These are phyloP conservation scores for Oncorhynchus mykiss DNA, from an alignment of 2,113 vertebrate species.

Conservation along the genomic window DNA sequence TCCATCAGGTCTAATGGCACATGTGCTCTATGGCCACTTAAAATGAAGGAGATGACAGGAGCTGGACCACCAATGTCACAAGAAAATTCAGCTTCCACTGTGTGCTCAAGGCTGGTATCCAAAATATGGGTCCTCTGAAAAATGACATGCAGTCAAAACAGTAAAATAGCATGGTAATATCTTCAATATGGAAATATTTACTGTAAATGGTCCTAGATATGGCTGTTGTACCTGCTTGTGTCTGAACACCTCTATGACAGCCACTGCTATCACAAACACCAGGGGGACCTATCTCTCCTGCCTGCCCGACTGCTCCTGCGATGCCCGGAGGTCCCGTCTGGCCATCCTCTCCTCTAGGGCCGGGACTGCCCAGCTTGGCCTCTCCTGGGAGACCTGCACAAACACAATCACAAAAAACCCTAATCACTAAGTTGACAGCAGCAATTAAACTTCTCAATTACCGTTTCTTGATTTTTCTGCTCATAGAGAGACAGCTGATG, in stretches of 20 bases:
- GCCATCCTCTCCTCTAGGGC: constrained; percentile 75
- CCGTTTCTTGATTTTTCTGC: background rate
- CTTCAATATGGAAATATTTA: too few species aligned
- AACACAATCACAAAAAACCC: background rate
- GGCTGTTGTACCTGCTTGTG: constrained; percentile 22
- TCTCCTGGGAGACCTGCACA: constrained; percentile 78
- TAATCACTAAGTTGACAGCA: background rate
- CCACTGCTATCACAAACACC: constrained; percentile 81
- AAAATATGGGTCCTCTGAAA: constrained; percentile 68
- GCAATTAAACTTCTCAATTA: background rate
- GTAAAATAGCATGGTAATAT: background rate
- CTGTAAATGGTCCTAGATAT: too few species aligned
- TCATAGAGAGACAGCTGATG: background rate
- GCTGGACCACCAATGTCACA: background rate
- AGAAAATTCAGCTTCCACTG: background rate
- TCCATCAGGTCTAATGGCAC: background rate
- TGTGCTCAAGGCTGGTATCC: constrained; percentile 67
- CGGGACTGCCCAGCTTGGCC: constrained; percentile 71
- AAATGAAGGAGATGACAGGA: constrained; percentile 12
- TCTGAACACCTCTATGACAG: constrained; percentile 59
- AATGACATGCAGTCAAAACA: constrained; percentile 7
- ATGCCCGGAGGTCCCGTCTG: constrained; percentile 69
- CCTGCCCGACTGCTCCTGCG: constrained; percentile 70
- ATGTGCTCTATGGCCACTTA: constrained; percentile 7
- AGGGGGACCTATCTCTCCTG: constrained; percentile 75